phyloP scores from a whole-genome alignment of 1,140 invertebrate genomes.

The Orussus abietinus region DNA sequence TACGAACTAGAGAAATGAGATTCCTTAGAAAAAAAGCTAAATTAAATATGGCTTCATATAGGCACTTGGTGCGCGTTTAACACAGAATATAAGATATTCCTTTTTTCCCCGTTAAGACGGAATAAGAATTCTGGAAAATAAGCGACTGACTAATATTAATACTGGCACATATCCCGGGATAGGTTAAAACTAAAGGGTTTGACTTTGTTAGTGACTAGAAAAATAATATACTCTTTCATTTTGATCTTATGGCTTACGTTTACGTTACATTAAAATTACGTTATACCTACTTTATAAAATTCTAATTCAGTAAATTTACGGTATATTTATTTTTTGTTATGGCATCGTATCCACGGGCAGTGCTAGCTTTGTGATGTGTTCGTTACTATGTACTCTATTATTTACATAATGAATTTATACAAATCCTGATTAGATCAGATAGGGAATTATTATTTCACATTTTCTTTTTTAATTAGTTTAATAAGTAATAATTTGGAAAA shows the following conservation, averaged over 20 bases:
- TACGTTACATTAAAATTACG: no score
- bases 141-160: slow-evolving; percentile 10
- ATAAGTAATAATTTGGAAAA: no score
- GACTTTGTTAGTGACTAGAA: background rate
- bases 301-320: no score
- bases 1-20: background rate
- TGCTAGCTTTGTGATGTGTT: slow-evolving; percentile 7
- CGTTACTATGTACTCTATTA: slow-evolving; percentile 5
- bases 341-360: slow-evolving; percentile 32
- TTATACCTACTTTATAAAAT: no score
- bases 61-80: slow-evolving; percentile 4
- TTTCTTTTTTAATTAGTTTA: no score
- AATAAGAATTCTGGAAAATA: background rate
- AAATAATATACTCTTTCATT: slow-evolving; percentile 12
- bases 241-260: slow-evolving; percentile 14
- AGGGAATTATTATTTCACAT: no score
- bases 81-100: slow-evolving; percentile 1
- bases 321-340: no score
- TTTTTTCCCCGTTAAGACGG: slow-evolving; percentile 1
- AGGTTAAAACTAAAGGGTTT: background rate
- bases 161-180: slow-evolving; percentile 36
- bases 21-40: background rate
- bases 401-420: no score
- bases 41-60: slow-evolving; percentile 5
- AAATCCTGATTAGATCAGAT: background rate